Percentiles rank a stretch among this genome's conserved stretches.
These are phyloP conservation scores for Pseudoips prasinana DNA, from an alignment of 2,888 invertebrate genomes.

Conservation along the genomic window DNA sequence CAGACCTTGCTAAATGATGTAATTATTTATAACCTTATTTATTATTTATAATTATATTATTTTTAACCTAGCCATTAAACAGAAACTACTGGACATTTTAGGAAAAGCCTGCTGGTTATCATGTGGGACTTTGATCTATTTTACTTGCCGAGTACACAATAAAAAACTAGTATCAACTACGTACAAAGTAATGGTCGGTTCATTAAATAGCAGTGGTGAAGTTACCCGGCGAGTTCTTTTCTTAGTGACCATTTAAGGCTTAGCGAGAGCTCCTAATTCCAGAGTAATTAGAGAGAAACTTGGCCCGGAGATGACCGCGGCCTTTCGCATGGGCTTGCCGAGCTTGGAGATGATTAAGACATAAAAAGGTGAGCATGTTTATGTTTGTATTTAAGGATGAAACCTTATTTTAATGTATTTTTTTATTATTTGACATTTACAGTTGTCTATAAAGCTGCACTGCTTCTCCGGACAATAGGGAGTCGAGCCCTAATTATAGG, in stretches of 20 bases:
- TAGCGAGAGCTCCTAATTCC: constrained; percentile 64
- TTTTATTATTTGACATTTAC: too few relatives aligned
- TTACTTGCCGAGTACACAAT: too few relatives aligned
- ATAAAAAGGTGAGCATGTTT: constrained; percentile 30
- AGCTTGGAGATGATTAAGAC: constrained; percentile 51
- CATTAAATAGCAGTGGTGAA: constrained; percentile 21
- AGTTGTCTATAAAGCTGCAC: too few relatives aligned
- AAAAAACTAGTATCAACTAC: not conserved
- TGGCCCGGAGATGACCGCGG: constrained; percentile 39
- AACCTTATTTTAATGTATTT: too few relatives aligned
- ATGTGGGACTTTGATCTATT: constrained; percentile 4
- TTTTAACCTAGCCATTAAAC: constrained; percentile 15
- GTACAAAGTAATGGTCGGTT: constrained; percentile 12
- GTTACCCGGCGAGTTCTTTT: constrained; percentile 50
- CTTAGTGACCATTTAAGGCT: constrained; percentile 32
- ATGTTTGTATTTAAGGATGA: too few relatives aligned
- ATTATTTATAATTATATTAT: too few relatives aligned
- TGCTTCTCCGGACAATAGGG: too few relatives aligned
- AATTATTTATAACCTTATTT: too few relatives aligned
- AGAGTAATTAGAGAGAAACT: constrained; percentile 67
- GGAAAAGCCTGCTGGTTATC: constrained; percentile 12
- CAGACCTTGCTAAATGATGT: too few relatives aligned
- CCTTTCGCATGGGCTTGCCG: constrained; percentile 36
- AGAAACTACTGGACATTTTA: constrained; percentile 18
- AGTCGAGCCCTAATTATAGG: too few relatives aligned